These are phyloP conservation scores for Drosophila nebulosa DNA, from an alignment of 1,140 invertebrate genomes.

Conservation along the genomic window DNA sequence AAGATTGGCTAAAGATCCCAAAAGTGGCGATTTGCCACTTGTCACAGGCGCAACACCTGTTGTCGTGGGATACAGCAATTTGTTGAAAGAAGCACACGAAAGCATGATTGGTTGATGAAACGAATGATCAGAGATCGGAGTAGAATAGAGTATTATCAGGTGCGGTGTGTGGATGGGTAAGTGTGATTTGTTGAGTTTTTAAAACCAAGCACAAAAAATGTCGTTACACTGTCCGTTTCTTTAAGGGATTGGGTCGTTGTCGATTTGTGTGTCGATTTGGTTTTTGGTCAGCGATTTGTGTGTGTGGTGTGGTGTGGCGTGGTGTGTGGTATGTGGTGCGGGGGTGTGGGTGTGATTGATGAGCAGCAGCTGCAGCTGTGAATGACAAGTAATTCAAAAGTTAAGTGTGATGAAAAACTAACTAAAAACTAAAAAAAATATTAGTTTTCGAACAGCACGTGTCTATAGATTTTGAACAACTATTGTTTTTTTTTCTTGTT, in stretches of 20 bases:
- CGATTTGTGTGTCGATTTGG: not conserved
- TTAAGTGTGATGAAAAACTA: not conserved
- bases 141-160: constrained; percentile 6
- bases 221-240: constrained; percentile 38
- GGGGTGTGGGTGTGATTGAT: constrained; percentile 19
- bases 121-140: constrained; percentile 9
- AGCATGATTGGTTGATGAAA: constrained; percentile 49
- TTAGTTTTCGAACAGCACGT: too few relatives aligned
- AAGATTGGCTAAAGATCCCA: constrained; percentile 29
- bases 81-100: constrained; percentile 74
- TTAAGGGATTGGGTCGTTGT: constrained; percentile 22
- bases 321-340: too few relatives aligned
- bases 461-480: too few relatives aligned
- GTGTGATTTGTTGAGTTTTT: constrained; percentile 43
- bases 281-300: constrained; percentile 16
- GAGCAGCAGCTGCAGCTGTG: constrained; percentile 14
- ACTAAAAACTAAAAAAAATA: too few relatives aligned
- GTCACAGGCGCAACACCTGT: constrained; percentile 39
- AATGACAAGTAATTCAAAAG: not conserved
- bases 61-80: constrained; percentile 63
- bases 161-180: not conserved
- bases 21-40: constrained; percentile 25
- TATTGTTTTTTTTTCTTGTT: too few relatives aligned
- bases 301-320: constrained; percentile 7
- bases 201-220: constrained; percentile 54